Evolutionary conservation across 2,797 vertebrate genomes (phyloP).

Genomic region (Melanotaenia maccullochi): DNA sequence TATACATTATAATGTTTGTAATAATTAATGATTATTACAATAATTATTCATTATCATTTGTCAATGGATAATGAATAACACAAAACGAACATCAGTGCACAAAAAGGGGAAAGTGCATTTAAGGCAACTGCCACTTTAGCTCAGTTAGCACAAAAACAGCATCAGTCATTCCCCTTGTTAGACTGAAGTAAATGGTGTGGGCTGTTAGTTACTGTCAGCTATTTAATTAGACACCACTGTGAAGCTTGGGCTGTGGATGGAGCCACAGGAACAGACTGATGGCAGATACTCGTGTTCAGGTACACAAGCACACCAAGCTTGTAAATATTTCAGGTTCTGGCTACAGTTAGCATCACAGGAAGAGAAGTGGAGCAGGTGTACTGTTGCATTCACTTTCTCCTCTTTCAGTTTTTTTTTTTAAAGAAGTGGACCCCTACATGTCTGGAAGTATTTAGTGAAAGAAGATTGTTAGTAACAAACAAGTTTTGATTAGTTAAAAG

Average conservation of each 20-base stretch:
- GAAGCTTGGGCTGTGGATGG: constrained; percentile 40
- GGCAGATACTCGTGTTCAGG: constrained; percentile 50
- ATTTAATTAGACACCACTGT: constrained; percentile 51
- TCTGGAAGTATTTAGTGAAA: constrained; percentile 24
- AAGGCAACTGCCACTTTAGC: constrained; percentile 74
- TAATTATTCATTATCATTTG: no score
- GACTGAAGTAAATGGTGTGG: constrained; percentile 34
- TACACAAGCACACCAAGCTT: constrained; percentile 33
- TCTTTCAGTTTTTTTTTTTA: constrained; percentile 45
- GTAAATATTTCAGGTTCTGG: constrained; percentile 76
- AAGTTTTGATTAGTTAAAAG: constrained; percentile 57
- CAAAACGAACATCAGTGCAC: constrained; percentile 38
- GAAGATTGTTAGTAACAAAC: constrained; percentile 61
- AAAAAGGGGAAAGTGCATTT: constrained; percentile 61
- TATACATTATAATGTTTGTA: constrained; percentile 37
- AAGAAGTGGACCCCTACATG: constrained; percentile 11
- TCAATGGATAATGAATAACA: no score
- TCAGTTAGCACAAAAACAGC: constrained; percentile 71
- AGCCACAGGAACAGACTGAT: constrained; percentile 16
- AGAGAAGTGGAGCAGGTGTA: constrained; percentile 41
- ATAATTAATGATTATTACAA: not conserved
- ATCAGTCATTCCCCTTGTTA: constrained; percentile 51
- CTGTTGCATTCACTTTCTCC: constrained; percentile 69
- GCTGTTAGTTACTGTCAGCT: constrained; percentile 11
- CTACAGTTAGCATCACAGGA: constrained; percentile 22